Evolutionary conservation across 2,113 vertebrate genomes (phyloP), one percentile per base, ranked within the genome.

Genomic region (Pelodiscus sinensis): DNA sequence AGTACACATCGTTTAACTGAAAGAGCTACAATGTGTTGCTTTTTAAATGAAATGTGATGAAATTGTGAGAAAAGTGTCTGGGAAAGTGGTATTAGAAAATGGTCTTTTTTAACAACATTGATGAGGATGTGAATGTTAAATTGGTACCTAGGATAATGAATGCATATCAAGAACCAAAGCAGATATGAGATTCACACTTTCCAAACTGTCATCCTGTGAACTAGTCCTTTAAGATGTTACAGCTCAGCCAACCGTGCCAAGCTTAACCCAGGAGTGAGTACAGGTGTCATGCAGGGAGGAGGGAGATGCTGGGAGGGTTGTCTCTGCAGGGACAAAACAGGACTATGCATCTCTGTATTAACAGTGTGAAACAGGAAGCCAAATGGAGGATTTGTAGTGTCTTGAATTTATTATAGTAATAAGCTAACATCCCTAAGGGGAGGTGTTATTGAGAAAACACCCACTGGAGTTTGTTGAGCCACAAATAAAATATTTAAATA

Each of bases 401-500:
- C 88, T 29, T 82, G 71, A 78, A 68, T 6, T 16, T 31, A 65
- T 31, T 31, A 65, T 8, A 84, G 55, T 82, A 3, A 62, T 29
- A 60, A 82, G n/a, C 19, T 44, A 57, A 29, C 18, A 9, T 82
- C 27, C 15, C 22, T 5, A 73, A 71, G 79, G 57, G 81, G 25
- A 94, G 87, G 6, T 2, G 15, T 82, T 44, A 25, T 73, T 73
- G 68, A 50, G 89, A 85, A 79, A 56, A 3, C 57, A 81, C 2
- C 54, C 3, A 44, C 29, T 5, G 1, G 3, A 2, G 65, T 58
- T 93, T 82, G 2, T 87, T 54, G 80, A 3, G 62, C 62, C 31
- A 56, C 44, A n/a, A 56, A 31, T 5, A 0, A 29, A 0, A 0
- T 38, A 85, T 44, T 54, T 79, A 87, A 73, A 1, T 38, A 13